Percentiles rank a stretch among this genome's conserved stretches.
These are phyloP conservation scores for Festucalex cinctus DNA, from an alignment of 2,113 vertebrate genomes.

Conservation along the genomic window DNA sequence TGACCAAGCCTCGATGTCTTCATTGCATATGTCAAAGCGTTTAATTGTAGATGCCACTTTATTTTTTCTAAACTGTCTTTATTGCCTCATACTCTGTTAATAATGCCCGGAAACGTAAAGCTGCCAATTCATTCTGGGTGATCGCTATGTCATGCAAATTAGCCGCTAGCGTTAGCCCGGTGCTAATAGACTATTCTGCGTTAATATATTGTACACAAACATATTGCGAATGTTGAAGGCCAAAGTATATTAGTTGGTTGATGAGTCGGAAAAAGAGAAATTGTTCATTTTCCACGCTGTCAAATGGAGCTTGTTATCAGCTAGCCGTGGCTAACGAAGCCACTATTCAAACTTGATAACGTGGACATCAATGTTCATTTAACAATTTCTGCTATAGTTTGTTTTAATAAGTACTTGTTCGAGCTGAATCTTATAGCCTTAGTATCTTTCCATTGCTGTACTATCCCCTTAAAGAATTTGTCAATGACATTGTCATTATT, in stretches of 20 bases:
- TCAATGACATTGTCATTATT: background rate
- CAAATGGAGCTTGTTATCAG: background rate
- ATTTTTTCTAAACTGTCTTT: background rate
- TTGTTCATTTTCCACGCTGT: background rate
- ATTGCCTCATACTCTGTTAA: background rate
- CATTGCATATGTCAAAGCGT: fast-evolving
- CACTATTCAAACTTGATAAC: background rate
- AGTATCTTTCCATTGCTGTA: too few relatives aligned
- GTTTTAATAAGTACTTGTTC: background rate
- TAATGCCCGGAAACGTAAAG: slow-evolving; percentile 27
- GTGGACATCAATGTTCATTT: background rate
- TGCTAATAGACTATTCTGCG: background rate
- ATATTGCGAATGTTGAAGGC: too few relatives aligned
- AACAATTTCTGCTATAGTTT: background rate
- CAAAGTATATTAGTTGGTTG: background rate
- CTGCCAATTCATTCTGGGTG: slow-evolving; percentile 67
- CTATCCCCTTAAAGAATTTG: background rate
- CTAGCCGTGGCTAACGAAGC: background rate
- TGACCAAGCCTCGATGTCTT: background rate
- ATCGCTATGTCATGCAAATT: slow-evolving; percentile 62
- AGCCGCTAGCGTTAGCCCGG: slow-evolving; percentile 43
- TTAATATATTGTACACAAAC: background rate
- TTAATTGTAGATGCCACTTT: fast-evolving
- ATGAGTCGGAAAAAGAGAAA: background rate
- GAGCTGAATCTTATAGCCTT: background rate